These are phyloP conservation scores for Drosophila paramelanica DNA, from an alignment of 2,888 invertebrate species.

Conservation along the genomic window DNA sequence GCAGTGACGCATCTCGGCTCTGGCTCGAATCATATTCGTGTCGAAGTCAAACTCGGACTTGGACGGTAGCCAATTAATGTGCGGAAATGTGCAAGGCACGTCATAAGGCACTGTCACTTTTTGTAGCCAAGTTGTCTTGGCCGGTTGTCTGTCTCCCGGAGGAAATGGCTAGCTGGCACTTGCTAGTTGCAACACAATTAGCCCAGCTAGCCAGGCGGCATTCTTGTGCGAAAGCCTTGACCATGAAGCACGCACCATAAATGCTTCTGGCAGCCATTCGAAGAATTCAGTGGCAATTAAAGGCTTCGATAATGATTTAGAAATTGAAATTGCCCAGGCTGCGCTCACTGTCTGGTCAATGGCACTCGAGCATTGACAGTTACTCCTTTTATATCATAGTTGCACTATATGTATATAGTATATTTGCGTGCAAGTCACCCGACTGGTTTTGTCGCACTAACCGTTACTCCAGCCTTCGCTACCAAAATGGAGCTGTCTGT, in stretches of 20 bases:
- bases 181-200: slow-evolving; percentile 46
- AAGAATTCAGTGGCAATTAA: slow-evolving; percentile 70
- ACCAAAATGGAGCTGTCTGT: slow-evolving; percentile 66
- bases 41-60: neutral
- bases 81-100: slow-evolving; percentile 56
- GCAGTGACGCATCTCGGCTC: slow-evolving; percentile 51
- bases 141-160: slow-evolving; percentile 16
- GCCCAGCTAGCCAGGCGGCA: slow-evolving; percentile 40
- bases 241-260: slow-evolving; percentile 73
- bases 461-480: slow-evolving; percentile 53
- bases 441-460: slow-evolving; percentile 55
- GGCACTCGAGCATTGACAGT: slow-evolving; percentile 54
- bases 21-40: slow-evolving; percentile 6
- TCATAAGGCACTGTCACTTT: slow-evolving; percentile 77
- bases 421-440: slow-evolving; percentile 18
- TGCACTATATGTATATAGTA: slow-evolving; percentile 6
- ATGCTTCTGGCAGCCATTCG: slow-evolving; percentile 49
- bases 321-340: slow-evolving; percentile 69
- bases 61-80: slow-evolving; percentile 57
- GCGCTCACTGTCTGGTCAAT: slow-evolving; percentile 45
- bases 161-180: slow-evolving; percentile 27
- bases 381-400: slow-evolving; percentile 42
- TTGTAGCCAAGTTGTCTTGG: slow-evolving; percentile 35
- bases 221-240: slow-evolving; percentile 72
- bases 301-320: slow-evolving; percentile 58